Evolutionary conservation across 2,888 invertebrate genomes (phyloP), one percentile per base, ranked within the genome.

Genomic region (Coenonympha glycerion): DNA sequence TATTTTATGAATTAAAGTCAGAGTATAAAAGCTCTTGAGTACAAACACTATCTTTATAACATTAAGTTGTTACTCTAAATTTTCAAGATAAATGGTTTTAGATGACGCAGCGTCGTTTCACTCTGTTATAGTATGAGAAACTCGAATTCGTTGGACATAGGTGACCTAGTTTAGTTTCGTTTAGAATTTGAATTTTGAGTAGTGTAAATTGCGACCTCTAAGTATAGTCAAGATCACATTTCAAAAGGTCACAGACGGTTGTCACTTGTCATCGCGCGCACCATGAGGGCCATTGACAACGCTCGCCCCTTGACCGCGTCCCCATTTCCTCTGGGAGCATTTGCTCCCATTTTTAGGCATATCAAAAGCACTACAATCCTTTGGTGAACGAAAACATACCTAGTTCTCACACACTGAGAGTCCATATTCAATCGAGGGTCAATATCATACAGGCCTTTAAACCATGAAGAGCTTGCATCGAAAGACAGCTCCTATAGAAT

Each of bases 291-390:
- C 24, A 15, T 13, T 36, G 21, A 40, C 31, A 16, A 24, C 2
- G 2, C 18, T 3, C 16, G 28, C 41, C 44, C 16, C 33, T 53
- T 44, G 39, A 50, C 47, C 53, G 42, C 50, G 31, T 44, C 50
- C 28, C 47, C 13, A 34, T 53, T 53, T 44, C 50, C 37, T 28
- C 44, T 33, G 21, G 26, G 49, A 48, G 19, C 33, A 13, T 44
- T 40, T 34, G 47, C 11, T 44, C 26, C 19, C 47, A 26, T 52
- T 30, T 44, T 52, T 52, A 48, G 48, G 45, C 24, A 19, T 39
- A 40, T 33, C 49, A 31, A 31, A 39, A 50, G 39, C 31, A 31
- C 45, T 39, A 41, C 6, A 15, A 30, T 31, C 6, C 6, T 6
- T 19, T 8, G 30, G 11, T 13, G 8, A 11, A 11, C 18, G 9